A percentile compares a stretch with the other conserved stretches of the same genome.
phyloP scores from a whole-genome alignment of 2,888 invertebrate genomes.

The Tinea pellionella region DNA sequence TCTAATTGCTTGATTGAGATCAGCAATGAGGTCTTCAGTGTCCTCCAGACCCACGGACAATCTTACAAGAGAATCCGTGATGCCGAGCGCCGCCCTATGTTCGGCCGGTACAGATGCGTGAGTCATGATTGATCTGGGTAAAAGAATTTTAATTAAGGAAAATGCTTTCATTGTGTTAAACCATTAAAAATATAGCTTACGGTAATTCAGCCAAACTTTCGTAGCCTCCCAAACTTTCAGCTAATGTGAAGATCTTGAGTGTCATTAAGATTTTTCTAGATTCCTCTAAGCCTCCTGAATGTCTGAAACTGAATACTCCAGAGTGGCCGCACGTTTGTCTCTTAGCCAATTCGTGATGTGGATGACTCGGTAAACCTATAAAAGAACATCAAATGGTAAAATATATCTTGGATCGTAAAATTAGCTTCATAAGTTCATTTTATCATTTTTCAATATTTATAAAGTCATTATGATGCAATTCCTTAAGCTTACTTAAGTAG shows the following conservation, averaged over 20 bases:
- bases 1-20: slow-evolving; percentile 85
- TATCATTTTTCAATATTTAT: too few species aligned
- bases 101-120: slow-evolving; percentile 90
- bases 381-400: slow-evolving; percentile 17
- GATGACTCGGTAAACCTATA: slow-evolving; percentile 83
- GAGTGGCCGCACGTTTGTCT: slow-evolving; percentile 89
- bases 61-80: slow-evolving; percentile 86
- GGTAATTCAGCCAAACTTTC: slow-evolving; percentile 96
- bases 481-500: background rate
- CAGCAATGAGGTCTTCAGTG: slow-evolving; percentile 83
- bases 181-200: slow-evolving; percentile 74
- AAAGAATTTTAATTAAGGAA: too few species aligned
- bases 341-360: slow-evolving; percentile 83
- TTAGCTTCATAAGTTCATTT: too few species aligned
- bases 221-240: slow-evolving; percentile 95
- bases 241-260: slow-evolving; percentile 85
- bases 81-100: slow-evolving; percentile 78
- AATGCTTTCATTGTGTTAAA: background rate
- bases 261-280: slow-evolving; percentile 79
- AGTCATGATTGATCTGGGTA: slow-evolving; percentile 87
- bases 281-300: slow-evolving; percentile 81
- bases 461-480: background rate
- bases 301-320: slow-evolving; percentile 91
- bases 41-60: slow-evolving; percentile 94
- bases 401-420: background rate